Conservation (phyloP, 2,797 vertebrate species). For the Myotis myotis region DNA sequence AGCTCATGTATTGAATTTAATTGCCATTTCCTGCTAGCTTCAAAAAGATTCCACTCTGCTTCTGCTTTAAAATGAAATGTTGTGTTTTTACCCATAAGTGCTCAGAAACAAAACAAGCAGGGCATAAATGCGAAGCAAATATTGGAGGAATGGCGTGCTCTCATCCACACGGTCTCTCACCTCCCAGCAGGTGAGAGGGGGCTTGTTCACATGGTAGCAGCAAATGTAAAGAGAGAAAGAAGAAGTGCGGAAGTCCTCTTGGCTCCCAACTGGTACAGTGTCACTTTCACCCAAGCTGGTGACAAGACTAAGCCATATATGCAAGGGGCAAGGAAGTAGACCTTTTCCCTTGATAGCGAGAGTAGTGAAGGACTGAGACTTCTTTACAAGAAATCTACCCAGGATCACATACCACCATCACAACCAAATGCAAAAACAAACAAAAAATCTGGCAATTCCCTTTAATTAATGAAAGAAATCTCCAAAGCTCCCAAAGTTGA, state of each 20-base stretch:
- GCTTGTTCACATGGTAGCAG: background rate
- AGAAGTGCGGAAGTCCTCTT: background rate
- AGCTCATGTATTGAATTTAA: background rate
- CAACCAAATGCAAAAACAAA: background rate
- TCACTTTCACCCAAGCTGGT: background rate
- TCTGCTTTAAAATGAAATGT: constrained; percentile 15
- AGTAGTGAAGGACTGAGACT: background rate
- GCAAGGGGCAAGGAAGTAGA: background rate
- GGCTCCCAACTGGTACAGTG: too few relatives aligned
- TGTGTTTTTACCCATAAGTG: background rate
- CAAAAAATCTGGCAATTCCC: background rate
- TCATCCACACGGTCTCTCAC: background rate
- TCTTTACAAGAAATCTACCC: background rate
- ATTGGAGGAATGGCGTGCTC: background rate
- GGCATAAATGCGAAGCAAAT: background rate
- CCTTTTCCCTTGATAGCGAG: background rate
- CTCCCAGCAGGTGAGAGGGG: background rate
- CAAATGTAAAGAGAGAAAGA: background rate
- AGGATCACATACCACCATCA: background rate
- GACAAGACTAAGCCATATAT: background rate
- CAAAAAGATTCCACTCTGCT: background rate
- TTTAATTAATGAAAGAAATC: background rate
- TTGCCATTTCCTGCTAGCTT: background rate
- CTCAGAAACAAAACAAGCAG: background rate
- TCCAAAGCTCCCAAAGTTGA: background rate